Base-by-base conservation (phyloP, 2,888 invertebrate genomes). In the Coleophora flavipennella region DNA sequence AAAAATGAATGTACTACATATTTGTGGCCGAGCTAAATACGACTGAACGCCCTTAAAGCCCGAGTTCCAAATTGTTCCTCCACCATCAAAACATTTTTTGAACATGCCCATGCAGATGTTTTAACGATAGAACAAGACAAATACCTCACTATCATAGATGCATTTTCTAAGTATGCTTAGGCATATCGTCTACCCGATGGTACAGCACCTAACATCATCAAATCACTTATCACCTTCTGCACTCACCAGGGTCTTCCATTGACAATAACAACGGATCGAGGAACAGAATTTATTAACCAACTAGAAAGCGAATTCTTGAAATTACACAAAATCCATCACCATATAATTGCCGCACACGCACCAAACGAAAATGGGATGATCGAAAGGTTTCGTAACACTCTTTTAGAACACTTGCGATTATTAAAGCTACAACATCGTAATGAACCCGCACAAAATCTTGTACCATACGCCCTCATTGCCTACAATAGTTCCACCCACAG, bases 351-450 rank as follows among this genome's bases (percentile, higher is more conserved):
- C 8, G 31, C 50, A 2, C 29, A 49, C 25, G 8, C 49, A 1
- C 52, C 50, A 0, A 51, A 46, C 7, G 45, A 43, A 11, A 50
- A 48, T 35, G 46, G 42, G 2, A 50, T 41, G 6, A 34, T 46
- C 1, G 47, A 46, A 14, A 10, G 44, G 6, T 43, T 43, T n/a
- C 46, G 45, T 25, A 26, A 11, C 1, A 35, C 35, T 1, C 11
- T 35, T 3, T 2, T 35, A 2, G 35, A 35, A 35, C 36, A 43
- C 37, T 1, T 43, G n/a, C 13, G 44, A 9, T 38, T 44, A 11
- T 11, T 44, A 8, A 39, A 35, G 37, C 13, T 44, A 3, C 7
- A 42, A 12, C n/a, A 36, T 1, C 34, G 35, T 27, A 14, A n/a
- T 6, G 46, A 46, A 27, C 28, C 43, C 1, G 26, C 35, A 3